Percentiles rank a stretch among this genome's conserved stretches.
These are phyloP conservation scores for Chirona hameri DNA, from an alignment of 2,888 invertebrate genomes.

Conservation along the genomic window DNA sequence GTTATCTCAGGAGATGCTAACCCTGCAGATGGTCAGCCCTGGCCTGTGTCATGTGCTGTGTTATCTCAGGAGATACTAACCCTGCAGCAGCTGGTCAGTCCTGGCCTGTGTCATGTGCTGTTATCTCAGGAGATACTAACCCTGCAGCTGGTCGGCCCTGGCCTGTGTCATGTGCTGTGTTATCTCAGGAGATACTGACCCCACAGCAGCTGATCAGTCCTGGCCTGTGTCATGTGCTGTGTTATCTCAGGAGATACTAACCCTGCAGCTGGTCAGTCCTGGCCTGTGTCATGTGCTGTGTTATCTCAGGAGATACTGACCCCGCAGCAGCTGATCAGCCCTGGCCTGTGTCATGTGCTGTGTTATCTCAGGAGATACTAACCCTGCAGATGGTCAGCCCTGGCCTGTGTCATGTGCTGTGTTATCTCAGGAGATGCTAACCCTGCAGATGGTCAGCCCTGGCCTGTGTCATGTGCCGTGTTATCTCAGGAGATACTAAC, in stretches of 20 bases:
- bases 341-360: no score
- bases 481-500: slow-evolving; percentile 30
- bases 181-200: slow-evolving; percentile 30
- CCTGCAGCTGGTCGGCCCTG: slow-evolving; percentile 1
- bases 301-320: no score
- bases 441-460: slow-evolving; percentile 35
- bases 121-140: slow-evolving; percentile 41
- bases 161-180: no score
- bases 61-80: slow-evolving; percentile 43
- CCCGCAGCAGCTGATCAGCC: no score
- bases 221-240: slow-evolving; percentile 36
- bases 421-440: slow-evolving; percentile 39
- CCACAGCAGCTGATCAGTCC: slow-evolving; percentile 13
- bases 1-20: no score
- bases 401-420: slow-evolving; percentile 37
- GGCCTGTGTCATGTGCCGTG: no score
- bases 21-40: no score
- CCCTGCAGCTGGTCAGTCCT: slow-evolving; percentile 35
- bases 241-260: slow-evolving; percentile 41
- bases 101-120: slow-evolving; percentile 39
- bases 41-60: no score
- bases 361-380: slow-evolving; percentile 40
- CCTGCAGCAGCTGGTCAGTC: slow-evolving; percentile 42
- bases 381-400: slow-evolving; percentile 43
- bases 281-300: no score